Conservation (phyloP, 2,113 vertebrate species). For the Leiothrix lutea region DNA sequence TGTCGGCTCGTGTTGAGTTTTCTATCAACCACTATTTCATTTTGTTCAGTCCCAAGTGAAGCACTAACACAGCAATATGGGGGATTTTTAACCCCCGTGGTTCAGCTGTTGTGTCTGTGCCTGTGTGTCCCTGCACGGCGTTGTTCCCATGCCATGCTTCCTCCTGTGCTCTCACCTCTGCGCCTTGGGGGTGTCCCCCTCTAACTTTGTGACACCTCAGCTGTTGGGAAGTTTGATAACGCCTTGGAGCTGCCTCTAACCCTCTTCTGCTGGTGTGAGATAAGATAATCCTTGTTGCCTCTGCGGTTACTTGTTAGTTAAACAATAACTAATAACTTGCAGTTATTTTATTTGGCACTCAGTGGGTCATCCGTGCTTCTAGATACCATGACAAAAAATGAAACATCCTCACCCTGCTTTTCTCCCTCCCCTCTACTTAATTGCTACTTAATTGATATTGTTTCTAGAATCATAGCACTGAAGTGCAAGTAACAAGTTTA, state of each 20-base stretch:
- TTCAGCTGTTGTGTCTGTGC: background rate
- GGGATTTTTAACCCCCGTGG: background rate
- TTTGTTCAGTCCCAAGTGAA: too few species aligned
- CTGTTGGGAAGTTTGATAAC: background rate
- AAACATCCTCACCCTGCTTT: rapidly evolving
- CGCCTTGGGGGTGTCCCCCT: rapidly evolving
- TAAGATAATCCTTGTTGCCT: background rate
- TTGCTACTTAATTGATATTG: background rate
- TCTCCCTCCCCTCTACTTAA: background rate
- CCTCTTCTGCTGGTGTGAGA: background rate
- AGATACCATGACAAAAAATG: background rate
- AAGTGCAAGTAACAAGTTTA: background rate
- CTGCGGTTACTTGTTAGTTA: background rate
- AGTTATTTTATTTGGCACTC: background rate
- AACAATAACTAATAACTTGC: too few species aligned
- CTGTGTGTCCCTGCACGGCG: background rate
- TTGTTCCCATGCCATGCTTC: rapidly evolving
- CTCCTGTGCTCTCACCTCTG: background rate
- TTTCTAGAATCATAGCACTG: background rate
- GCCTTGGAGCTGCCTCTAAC: background rate
- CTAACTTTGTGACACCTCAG: background rate
- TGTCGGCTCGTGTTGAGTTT: rapidly evolving
- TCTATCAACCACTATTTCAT: rapidly evolving
- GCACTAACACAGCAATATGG: rapidly evolving
- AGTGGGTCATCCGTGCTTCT: rapidly evolving